Evolutionary conservation across 1,140 invertebrate genomes (phyloP), one percentile per base, ranked within the genome.

Genomic region (Theocolax elegans): DNA sequence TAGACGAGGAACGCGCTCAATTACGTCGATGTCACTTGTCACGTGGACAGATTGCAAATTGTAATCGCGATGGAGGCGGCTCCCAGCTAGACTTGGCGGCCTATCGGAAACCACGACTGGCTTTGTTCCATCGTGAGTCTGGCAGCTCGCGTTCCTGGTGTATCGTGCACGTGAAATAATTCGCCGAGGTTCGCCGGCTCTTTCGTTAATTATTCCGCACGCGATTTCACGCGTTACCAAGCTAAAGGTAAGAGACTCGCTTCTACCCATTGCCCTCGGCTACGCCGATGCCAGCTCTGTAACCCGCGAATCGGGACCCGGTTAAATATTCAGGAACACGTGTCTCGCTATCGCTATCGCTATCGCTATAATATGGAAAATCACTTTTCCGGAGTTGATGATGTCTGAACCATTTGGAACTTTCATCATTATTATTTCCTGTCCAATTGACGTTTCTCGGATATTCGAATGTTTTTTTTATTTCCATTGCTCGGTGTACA

Each of bases 291-390:
- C n/a, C n/a, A n/a, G n/a, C n/a, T n/a, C n/a, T n/a, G n/a, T n/a
- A n/a, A n/a, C n/a, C n/a, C n/a, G n/a, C n/a, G n/a, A n/a, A n/a
- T n/a, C n/a, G n/a, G n/a, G n/a, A n/a, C n/a, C n/a, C 17, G 9
- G 40, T 44, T 56, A 56, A 66, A 56, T 66, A 66, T 66, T 56
- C 40, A 66, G 13, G 19, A 66, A 19, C 64, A 46, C 38, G 51
- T 66, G 53, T 29, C 17, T 3, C 23, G 46, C 17, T 64, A 64
- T 48, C 31, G 9, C 27, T 27, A 1, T n/a, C n/a, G n/a, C n/a
- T n/a, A n/a, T n/a, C n/a, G n/a, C n/a, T n/a, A 9, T 13, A 13
- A 53, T 40, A 64, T 12, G 13, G 17, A 40, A 17, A 40, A 51
- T 49, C 31, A 38, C 49, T 35, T 15, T n/a, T 6, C 17, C 12